phyloP scores from a whole-genome alignment of 2,797 vertebrate genomes.

The Malurus leucopterus region DNA sequence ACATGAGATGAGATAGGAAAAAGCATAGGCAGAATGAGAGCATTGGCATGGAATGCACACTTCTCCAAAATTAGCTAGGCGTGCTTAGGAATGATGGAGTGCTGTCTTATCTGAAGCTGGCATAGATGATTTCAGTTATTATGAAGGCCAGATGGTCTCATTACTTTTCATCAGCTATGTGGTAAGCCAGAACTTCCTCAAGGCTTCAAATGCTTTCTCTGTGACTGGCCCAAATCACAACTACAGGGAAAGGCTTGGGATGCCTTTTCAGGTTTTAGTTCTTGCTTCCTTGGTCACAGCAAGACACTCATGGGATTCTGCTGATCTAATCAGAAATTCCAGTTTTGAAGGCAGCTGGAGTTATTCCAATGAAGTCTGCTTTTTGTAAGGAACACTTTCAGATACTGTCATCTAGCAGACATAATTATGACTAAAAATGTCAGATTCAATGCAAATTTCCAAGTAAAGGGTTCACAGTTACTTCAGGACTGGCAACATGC shows the following conservation, averaged over 20 bases:
- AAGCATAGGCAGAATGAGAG: neutral
- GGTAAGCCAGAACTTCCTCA: slow-evolving; percentile 32
- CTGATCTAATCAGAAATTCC: neutral
- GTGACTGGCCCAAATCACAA: neutral
- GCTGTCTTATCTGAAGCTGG: slow-evolving; percentile 17
- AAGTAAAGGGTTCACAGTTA: neutral
- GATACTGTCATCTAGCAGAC: neutral
- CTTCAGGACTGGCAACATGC: neutral
- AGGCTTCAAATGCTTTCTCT: neutral
- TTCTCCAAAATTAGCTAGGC: neutral
- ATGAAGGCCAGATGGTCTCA: slow-evolving; percentile 38
- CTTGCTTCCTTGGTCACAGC: neutral
- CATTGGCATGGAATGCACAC: neutral
- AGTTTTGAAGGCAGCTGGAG: neutral
- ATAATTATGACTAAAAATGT: neutral
- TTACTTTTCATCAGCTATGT: slow-evolving; percentile 22
- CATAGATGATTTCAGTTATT: slow-evolving; percentile 27
- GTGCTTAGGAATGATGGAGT: slow-evolving; percentile 11
- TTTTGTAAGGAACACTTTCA: neutral
- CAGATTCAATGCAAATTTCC: neutral
- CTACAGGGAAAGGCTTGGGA: neutral
- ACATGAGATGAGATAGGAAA: neutral
- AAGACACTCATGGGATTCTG: neutral
- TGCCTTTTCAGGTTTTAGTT: neutral
- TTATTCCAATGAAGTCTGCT: neutral